A percentile compares a stretch with the other conserved stretches of the same genome.
Conservation (phyloP, 2,888 invertebrate species). For the Dynastes maya region DNA sequence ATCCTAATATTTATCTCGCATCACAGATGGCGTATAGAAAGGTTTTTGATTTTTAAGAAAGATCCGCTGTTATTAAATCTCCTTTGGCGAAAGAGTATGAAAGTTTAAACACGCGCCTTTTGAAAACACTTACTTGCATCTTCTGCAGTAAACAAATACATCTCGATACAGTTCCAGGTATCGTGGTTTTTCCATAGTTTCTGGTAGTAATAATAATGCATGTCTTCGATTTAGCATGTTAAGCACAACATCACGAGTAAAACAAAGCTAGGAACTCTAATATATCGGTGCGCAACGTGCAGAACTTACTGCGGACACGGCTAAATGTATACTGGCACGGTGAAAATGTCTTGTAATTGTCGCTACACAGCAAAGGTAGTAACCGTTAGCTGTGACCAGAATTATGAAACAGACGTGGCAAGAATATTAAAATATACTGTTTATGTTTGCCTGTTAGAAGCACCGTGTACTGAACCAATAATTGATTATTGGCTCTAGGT, state of each 20-base stretch:
- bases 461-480: constrained; percentile 14
- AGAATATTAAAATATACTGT: constrained; percentile 37
- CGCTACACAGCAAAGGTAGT: constrained; percentile 46
- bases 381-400: constrained; percentile 46
- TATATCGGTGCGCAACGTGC: neutral
- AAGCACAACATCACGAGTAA: neutral
- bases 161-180: neutral
- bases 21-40: constrained; percentile 1
- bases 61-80: constrained; percentile 5
- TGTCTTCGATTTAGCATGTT: constrained; percentile 10
- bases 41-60: neutral
- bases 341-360: constrained; percentile 49
- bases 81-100: neutral
- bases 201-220: neutral
- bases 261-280: neutral
- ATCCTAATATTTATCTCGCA: neutral
- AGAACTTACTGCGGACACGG: constrained; percentile 19
- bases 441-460: constrained; percentile 32
- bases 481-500: constrained; percentile 31
- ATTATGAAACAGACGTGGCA: constrained; percentile 43
- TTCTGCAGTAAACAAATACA: neutral
- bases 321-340: constrained; percentile 30
- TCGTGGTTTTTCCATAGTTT: constrained; percentile 16
- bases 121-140: constrained; percentile 3
- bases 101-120: constrained; percentile 4